Evolutionary conservation across 2,113 vertebrate species (phyloP), one percentile per base, ranked within the genome.

Genomic region (Saccopteryx leptura): DNA sequence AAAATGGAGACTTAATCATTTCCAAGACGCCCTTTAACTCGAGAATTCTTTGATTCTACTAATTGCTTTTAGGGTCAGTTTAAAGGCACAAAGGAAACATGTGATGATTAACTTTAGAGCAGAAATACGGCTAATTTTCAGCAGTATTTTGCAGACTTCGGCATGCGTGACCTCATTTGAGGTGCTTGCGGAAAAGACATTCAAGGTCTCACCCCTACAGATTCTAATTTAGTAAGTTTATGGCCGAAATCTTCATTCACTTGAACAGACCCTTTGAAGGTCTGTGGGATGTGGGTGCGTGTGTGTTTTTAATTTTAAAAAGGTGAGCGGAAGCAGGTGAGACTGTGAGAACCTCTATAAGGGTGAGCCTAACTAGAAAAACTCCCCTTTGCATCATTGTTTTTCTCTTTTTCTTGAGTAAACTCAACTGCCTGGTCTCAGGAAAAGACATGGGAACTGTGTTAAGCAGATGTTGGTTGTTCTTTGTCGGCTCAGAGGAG

Each of bases 31-130:
- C 26, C 84, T 94, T 60, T 94, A 75, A 87, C 33, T 80, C 88
- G 81, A 90, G 65, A 85, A 63, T 33, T 52, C 12, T 92, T 61
- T 85, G 48, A 61, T 90, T 83, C 14, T 91, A 56, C 21, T 84
- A 61, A 60, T 83, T 94, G 54, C 50, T 58, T 93, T 86, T 58
- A 52, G 78, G 86, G 48, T 83, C 66, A 68, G 6, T 85, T 79
- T 56, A 71, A 6, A 84, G 88, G 21, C 58, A 79, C n/a, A 61
- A 52, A 83, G 52, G 33, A 24, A 82, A 85, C 80, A 68, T 19
- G 2, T 31, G 52, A 63, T 79, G 63, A 24, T 79, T 79, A 50
- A 82, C 28, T 90, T 83, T 50, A 46, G 81, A 63, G 21, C 11
- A 9, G 58, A 1, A 28, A 7, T 61, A 5, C 26, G 9, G 48